These are phyloP conservation scores for Ornithorhynchus anatinus DNA, from an alignment of 2,113 vertebrate genomes.

Conservation along the genomic window DNA sequence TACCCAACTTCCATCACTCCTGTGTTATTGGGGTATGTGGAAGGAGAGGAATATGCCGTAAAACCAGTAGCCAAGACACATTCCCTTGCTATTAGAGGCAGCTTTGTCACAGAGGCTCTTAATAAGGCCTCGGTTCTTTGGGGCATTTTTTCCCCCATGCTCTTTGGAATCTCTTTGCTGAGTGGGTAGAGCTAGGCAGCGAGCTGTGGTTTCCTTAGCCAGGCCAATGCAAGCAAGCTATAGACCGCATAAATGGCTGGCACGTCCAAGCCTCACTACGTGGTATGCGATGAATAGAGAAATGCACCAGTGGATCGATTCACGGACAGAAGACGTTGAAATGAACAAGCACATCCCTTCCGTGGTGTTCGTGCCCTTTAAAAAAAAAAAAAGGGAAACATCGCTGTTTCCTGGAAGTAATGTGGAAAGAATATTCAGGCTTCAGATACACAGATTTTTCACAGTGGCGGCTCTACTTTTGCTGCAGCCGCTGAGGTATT, in stretches of 20 bases:
- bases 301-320: constrained; percentile 22
- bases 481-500: no score
- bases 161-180: constrained; percentile 27
- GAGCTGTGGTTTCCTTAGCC: constrained; percentile 62
- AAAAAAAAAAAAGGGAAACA: neutral
- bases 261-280: constrained; percentile 49
- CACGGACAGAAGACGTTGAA: constrained; percentile 29
- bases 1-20: neutral
- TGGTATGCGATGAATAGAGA: constrained; percentile 64
- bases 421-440: neutral
- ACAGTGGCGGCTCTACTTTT: no score
- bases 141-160: constrained; percentile 1
- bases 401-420: neutral
- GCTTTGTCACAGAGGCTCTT: neutral
- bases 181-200: constrained; percentile 43
- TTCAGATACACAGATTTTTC: no score
- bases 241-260: constrained; percentile 43
- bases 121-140: neutral
- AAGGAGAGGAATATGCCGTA: neutral
- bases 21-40: constrained; percentile 1
- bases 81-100: neutral
- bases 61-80: constrained; percentile 14
- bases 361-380: neutral
- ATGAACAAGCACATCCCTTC: neutral
- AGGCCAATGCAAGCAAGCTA: constrained; percentile 67